Evolutionary conservation across 2,113 vertebrate species (phyloP), one percentile per base, ranked within the genome.

Genomic region (Boulengerochromis microlepis): DNA sequence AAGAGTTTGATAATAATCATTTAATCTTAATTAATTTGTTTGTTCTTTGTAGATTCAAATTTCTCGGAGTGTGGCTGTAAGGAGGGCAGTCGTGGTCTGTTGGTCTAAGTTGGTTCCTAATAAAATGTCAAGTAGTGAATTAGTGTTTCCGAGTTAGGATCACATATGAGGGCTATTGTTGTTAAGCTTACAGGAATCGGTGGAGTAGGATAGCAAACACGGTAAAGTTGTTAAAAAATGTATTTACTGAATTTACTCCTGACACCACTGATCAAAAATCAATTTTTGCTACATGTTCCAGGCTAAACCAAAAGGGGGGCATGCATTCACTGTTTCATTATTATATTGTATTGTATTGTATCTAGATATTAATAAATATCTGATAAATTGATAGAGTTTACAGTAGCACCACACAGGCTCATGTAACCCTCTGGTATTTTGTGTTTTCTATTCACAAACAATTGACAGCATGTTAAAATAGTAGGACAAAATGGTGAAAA

Each of bases 381-480:
- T 74, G 42, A 74, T 26, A 76, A 47, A 29, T 76, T 7, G 4
- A 33, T 61, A 61, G 29, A 33, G 29, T 61, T 57, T 57, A 31
- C 64, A 40, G 64, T 42, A 40, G 7, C 35, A 13, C 7, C 35
- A 6, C n/a, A 24, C 19, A 22, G 35, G 11, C 64, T 26, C 69
- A 18, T 26, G 22, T 3, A 45, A 26, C 22, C 38, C 13, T 74
- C 13, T 26, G 22, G 38, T 42, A 18, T 74, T 45, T 74, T 45
- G 69, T 74, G 69, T 74, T 45, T 74, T 45, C 64, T 45, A 16
- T 26, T 45, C n/a, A 45, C 13, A 74, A 74, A 42, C n/a, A 74
- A 26, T 45, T 74, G 38, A 24, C 8, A 10, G 38, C 13, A 0
- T 0, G 22, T 45, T 74, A 26, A 45, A 45, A 16, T 74, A 45